phyloP scores from a whole-genome alignment of 1,140 invertebrate genomes.

The Lepidurus packardi region DNA sequence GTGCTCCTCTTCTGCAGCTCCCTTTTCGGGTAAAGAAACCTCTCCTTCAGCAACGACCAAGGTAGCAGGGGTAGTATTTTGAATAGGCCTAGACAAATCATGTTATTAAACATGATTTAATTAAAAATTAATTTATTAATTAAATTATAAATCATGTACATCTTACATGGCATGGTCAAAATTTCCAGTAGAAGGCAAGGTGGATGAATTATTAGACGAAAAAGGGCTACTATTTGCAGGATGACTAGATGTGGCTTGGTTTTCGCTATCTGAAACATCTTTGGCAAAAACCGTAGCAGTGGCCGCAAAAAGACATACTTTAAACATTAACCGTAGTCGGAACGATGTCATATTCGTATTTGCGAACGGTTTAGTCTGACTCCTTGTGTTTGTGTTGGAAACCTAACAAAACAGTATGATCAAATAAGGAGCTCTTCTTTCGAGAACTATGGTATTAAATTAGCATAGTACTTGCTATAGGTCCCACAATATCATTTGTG shows the following conservation, averaged over 20 bases:
- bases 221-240: not conserved
- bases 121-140: not conserved
- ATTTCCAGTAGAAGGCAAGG: not conserved
- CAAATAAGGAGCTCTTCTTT: not conserved
- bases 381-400: no score
- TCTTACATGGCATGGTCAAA: not conserved
- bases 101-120: not conserved
- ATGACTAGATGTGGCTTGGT: not conserved
- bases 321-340: not conserved
- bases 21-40: conserved; percentile 71
- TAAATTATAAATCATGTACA: not conserved
- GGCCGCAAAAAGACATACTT: not conserved
- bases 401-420: not conserved
- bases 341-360: not conserved
- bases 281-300: not conserved
- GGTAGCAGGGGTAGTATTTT: not conserved
- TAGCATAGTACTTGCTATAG: not conserved
- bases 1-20: conserved; percentile 87
- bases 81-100: not conserved
- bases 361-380: not conserved
- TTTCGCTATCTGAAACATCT: not conserved
- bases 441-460: not conserved
- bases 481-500: not conserved
- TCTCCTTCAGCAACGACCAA: conserved; percentile 47
- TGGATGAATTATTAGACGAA: not conserved